These are phyloP conservation scores for Anarhynchus alexandrinus DNA, from an alignment of 2,113 vertebrate species.

Conservation along the genomic window DNA sequence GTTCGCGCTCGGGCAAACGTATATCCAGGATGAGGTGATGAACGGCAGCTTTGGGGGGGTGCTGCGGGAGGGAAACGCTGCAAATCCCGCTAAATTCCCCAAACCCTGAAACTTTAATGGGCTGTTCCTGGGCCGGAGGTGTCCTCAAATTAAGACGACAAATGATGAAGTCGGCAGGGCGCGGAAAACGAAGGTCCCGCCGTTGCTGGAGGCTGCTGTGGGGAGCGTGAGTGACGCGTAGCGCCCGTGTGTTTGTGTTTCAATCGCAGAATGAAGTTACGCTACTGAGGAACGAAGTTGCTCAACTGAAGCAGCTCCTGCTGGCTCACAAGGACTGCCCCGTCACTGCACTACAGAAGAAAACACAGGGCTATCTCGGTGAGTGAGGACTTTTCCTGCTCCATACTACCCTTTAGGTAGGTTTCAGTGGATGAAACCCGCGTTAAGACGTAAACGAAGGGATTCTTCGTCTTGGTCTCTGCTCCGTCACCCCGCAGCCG, in stretches of 20 bases:
- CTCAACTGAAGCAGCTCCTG: slow-evolving; percentile 96
- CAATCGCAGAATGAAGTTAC: slow-evolving; percentile 85
- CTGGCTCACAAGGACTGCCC: slow-evolving; percentile 99
- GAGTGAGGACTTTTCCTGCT: not conserved
- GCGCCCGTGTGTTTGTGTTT: not conserved
- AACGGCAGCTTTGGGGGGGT: not conserved
- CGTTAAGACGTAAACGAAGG: not conserved
- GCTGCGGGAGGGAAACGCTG: not conserved
- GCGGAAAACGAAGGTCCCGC: accelerated
- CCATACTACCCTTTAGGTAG: too few species aligned
- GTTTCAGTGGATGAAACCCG: not conserved
- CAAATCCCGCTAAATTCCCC: not conserved
- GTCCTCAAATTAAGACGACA: not conserved
- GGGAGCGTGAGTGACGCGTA: not conserved
- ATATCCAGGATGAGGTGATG: not conserved
- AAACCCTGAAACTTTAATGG: not conserved
- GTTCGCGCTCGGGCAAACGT: not conserved
- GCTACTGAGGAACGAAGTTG: slow-evolving; percentile 93
- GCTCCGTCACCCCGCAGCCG: not conserved
- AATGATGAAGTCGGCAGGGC: accelerated
- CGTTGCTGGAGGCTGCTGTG: not conserved
- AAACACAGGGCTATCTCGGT: slow-evolving; percentile 84
- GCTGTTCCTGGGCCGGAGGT: not conserved
- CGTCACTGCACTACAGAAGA: slow-evolving; percentile 95
- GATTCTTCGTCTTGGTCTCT: not conserved